Conservation (phyloP, 2,888 invertebrate genomes). For the Patella caerulea region DNA sequence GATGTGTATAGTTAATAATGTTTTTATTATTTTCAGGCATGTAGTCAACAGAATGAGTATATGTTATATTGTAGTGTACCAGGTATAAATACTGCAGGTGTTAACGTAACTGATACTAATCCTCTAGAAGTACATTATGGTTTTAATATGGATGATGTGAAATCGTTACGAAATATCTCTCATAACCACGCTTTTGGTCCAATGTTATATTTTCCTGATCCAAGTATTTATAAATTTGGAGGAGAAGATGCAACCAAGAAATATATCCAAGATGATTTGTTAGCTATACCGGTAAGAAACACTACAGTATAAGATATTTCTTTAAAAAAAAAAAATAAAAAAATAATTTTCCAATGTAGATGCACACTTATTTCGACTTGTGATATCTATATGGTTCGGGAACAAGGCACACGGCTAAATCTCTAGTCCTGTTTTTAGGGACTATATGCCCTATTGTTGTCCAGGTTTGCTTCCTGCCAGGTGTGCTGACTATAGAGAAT, state of each 20-base stretch:
- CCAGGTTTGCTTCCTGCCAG: no score
- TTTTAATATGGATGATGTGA: slow-evolving; percentile 92
- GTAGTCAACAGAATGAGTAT: slow-evolving; percentile 28
- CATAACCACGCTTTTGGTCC: slow-evolving; percentile 73
- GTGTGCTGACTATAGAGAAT: no score
- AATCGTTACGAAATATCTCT: slow-evolving; percentile 88
- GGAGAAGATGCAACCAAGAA: slow-evolving; percentile 75
- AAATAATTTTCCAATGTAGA: no score
- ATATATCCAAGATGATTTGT: slow-evolving; percentile 93
- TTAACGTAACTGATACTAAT: slow-evolving; percentile 81
- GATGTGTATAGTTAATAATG: not conserved
- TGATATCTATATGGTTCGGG: no score
- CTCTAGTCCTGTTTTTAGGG: no score
- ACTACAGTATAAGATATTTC: no score
- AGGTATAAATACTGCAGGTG: slow-evolving; percentile 32
- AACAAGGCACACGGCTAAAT: no score
- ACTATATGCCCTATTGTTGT: no score
- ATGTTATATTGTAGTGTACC: slow-evolving; percentile 43
- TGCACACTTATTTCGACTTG: no score
- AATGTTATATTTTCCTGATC: slow-evolving; percentile 92
- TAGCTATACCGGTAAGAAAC: slow-evolving; percentile 84
- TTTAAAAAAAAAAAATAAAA: no score
- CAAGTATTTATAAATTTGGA: slow-evolving; percentile 84
- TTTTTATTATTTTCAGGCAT: slow-evolving; percentile 25
- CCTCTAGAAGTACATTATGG: slow-evolving; percentile 80